Base-by-base conservation (phyloP, 2,797 vertebrate species). In the Rhadinocentrus ornatus region DNA sequence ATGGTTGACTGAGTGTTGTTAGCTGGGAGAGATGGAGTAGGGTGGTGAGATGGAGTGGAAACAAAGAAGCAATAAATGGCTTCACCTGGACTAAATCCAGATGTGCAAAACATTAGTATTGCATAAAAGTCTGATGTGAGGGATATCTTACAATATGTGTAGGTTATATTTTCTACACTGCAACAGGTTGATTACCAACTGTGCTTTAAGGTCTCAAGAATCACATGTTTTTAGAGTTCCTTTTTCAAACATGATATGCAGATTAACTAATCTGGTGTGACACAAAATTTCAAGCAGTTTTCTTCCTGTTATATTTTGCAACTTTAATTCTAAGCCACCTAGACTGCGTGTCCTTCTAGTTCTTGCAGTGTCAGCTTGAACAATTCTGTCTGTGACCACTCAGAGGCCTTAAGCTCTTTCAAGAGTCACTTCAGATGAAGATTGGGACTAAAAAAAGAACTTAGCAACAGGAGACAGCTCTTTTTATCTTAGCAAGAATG, bases 391-490 rank as follows among this genome's bases (percentile, higher is more conserved):
- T 50, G 64, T 81, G 85, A 87, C 87, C 87, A 79, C 52, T 16
- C 11, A 61, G 75, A 68, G 78, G 83, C 84, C 77, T 87, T 82
- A 66, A 87, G 71, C 82, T 86, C 86, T 84, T 82, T 83, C 85
- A 80, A 92, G 91, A 88, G 88, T 87, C 87, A 83, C 90, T 91
- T 93, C 81, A 88, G 83, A 86, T 82, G 81, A 81, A 86, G 90
- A 89, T 93, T 88, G 91, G 77, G 67, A 77, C 73, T 61, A 71
- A 64, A 77, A 77, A 72, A 80, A 84, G 72, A 78, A 91, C 87
- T 85, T 84, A 67, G 82, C 76, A 89, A 86, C 69, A 71, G 84
- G 78, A 89, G 93, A 90, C 86, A 70, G 79, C 70, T 86, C 82
- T 80, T 89, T 89, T 91, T 88, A 83, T 93, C 89, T 90, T 71